A percentile compares a stretch with the other conserved stretches of the same genome.
Evolutionary conservation across 2,797 vertebrate species (phyloP).

Genomic region (Pitangus sulphuratus): DNA sequence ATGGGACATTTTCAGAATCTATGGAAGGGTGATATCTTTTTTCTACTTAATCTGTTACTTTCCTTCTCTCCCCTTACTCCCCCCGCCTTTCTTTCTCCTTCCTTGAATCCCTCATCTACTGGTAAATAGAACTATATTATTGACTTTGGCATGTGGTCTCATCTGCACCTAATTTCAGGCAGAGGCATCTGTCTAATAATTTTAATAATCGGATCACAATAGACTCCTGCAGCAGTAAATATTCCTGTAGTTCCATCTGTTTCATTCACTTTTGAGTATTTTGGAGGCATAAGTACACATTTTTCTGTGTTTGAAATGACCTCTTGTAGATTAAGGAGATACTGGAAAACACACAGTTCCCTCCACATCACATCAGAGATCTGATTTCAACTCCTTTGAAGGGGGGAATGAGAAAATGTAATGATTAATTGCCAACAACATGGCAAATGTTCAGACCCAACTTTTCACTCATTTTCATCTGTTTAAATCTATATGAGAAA

Average conservation of each 20-base stretch:
- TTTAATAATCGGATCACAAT: neutral
- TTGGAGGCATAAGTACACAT: neutral
- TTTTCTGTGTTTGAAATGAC: neutral
- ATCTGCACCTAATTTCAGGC: neutral
- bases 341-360: neutral
- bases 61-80: neutral
- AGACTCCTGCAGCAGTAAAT: neutral
- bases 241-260: neutral
- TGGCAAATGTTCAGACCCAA: neutral
- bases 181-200: neutral
- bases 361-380: neutral
- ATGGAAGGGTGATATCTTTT: no score
- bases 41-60: neutral
- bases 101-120: neutral
- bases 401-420: neutral
- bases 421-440: neutral
- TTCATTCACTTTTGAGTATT: neutral
- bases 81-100: neutral
- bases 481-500: neutral
- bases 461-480: neutral
- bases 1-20: neutral
- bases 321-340: neutral
- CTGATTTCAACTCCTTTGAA: slow-evolving; percentile 9
- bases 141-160: neutral
- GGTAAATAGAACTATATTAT: neutral